Conservation (phyloP, 1,140 invertebrate genomes). For the Drosophila setifemur region DNA sequence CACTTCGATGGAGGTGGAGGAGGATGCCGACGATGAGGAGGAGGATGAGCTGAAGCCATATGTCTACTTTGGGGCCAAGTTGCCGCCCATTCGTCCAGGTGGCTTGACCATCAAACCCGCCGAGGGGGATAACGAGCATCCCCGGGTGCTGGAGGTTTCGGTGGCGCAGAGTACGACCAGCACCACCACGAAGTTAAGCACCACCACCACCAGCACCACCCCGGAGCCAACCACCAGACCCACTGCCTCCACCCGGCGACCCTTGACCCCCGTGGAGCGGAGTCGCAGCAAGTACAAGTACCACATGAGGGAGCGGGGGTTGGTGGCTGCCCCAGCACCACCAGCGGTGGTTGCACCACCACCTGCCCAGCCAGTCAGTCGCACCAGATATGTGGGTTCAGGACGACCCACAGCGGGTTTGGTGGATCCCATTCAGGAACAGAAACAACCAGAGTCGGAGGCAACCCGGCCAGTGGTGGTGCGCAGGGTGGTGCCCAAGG, state of each 20-base stretch:
- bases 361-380: constrained; percentile 30
- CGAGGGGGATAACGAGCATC: constrained; percentile 70
- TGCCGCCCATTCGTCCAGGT: constrained; percentile 84
- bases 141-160: constrained; percentile 68
- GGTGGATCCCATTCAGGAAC: constrained; percentile 19
- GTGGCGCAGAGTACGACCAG: constrained; percentile 53
- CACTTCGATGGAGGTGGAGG: constrained; percentile 1
- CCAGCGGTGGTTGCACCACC: constrained; percentile 5
- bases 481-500: constrained; percentile 46
- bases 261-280: constrained; percentile 63
- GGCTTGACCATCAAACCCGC: constrained; percentile 83
- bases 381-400: constrained; percentile 60
- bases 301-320: constrained; percentile 83
- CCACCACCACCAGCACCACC: constrained; percentile 31
- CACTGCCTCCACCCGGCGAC: constrained; percentile 53
- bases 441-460: constrained; percentile 20
- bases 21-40: constrained; percentile 55
- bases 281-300: constrained; percentile 81
- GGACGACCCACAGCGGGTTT: constrained; percentile 54
- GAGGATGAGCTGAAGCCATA: constrained; percentile 88
- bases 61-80: constrained; percentile 87
- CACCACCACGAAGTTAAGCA: background rate
- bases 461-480: constrained; percentile 21
- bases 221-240: constrained; percentile 14
- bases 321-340: constrained; percentile 8